These are phyloP conservation scores for Oxyscelio sp. DNA, from an alignment of 2,888 invertebrate species.

Conservation along the genomic window DNA sequence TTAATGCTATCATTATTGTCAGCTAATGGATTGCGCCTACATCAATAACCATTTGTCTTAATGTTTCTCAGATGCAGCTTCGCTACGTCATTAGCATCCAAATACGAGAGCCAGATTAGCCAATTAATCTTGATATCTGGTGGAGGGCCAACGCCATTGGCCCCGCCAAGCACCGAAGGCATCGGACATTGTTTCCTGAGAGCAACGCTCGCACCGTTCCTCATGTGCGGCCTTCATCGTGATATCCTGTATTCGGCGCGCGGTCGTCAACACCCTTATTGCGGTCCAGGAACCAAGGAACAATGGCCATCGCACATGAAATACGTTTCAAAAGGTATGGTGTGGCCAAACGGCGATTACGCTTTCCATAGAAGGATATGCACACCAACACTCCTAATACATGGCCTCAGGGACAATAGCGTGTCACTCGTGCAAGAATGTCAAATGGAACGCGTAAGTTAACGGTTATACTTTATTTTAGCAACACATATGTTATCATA, in stretches of 20 bases:
- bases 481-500: too few species aligned
- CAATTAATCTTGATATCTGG: constrained; percentile 91
- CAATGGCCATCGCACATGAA: constrained; percentile 89
- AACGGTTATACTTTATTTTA: constrained; percentile 22
- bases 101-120: constrained; percentile 90
- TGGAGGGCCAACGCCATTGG: constrained; percentile 91
- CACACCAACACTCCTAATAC: constrained; percentile 91
- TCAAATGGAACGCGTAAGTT: constrained; percentile 91
- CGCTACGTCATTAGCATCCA: constrained; percentile 90
- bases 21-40: constrained; percentile 15
- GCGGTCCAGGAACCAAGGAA: constrained; percentile 87
- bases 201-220: constrained; percentile 90
- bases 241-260: constrained; percentile 90
- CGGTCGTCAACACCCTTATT: constrained; percentile 90
- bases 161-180: constrained; percentile 90
- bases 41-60: constrained; percentile 39
- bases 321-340: constrained; percentile 90
- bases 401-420: constrained; percentile 91
- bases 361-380: constrained; percentile 91
- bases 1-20: too few species aligned
- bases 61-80: constrained; percentile 90
- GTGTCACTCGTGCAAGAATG: constrained; percentile 92
- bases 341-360: constrained; percentile 92
- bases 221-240: constrained; percentile 90
- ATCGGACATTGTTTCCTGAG: constrained; percentile 89